Conservation (phyloP, 2,888 invertebrate species). For the Hypolimnas misippus region DNA sequence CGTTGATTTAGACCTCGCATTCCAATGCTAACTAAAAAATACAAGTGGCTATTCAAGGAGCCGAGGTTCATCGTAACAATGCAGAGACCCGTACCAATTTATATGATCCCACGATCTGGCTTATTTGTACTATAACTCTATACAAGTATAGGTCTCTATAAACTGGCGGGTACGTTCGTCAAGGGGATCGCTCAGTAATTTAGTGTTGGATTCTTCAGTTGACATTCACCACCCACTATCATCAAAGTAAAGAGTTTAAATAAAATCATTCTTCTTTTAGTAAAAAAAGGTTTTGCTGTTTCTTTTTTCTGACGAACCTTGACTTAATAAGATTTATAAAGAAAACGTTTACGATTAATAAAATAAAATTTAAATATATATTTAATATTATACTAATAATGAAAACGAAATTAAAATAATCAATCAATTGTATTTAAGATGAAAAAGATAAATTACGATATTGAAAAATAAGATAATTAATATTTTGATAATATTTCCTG, state of each 20-base stretch:
- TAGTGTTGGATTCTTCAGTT: conserved; percentile 58
- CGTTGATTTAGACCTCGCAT: conserved; percentile 63
- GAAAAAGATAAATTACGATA: too few relatives aligned
- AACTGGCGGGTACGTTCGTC: conserved; percentile 52
- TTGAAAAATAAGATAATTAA: too few relatives aligned
- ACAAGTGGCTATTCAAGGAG: conserved; percentile 71
- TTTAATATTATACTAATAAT: too few relatives aligned
- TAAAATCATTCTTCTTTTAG: background rate
- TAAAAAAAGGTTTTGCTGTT: too few relatives aligned
- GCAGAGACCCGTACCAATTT: conserved; percentile 51
- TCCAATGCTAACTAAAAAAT: conserved; percentile 67
- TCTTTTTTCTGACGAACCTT: too few relatives aligned
- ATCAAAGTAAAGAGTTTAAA: conserved; percentile 42
- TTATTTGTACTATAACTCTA: conserved; percentile 52
- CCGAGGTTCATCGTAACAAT: conserved; percentile 62
- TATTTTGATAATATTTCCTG: too few relatives aligned
- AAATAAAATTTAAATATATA: too few relatives aligned
- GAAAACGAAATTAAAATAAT: too few relatives aligned
- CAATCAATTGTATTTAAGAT: too few relatives aligned
- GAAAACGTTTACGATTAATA: too few relatives aligned
- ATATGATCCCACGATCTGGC: conserved; percentile 56
- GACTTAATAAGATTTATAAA: too few relatives aligned
- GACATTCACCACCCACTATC: conserved; percentile 59
- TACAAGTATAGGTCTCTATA: conserved; percentile 50
- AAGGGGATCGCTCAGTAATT: conserved; percentile 55